Evolutionary conservation across 92 coral and sea anemone species (phyloP).

Genomic region (Paramuricea clavata): DNA sequence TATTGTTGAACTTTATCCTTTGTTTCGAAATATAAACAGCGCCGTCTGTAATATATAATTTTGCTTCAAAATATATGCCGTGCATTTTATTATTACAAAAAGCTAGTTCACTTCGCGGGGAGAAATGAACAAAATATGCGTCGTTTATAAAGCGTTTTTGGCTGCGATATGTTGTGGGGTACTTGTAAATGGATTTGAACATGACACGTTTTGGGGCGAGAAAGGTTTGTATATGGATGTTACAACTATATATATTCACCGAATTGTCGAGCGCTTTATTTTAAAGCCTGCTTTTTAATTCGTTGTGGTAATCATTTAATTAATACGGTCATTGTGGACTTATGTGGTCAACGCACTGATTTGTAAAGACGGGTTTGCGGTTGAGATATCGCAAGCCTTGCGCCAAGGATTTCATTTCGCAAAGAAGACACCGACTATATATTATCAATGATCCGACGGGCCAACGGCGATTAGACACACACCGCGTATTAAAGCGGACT

Average conservation of each 20-base stretch:
- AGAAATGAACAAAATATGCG: background rate
- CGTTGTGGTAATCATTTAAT: background rate
- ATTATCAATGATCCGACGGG: too few relatives aligned
- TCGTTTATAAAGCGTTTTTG: background rate
- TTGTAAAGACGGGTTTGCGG: too few relatives aligned
- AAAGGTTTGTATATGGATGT: constrained; percentile 19
- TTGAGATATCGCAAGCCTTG: too few relatives aligned
- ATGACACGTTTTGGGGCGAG: constrained; percentile 40
- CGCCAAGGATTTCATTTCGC: too few relatives aligned
- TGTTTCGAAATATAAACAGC: constrained; percentile 20
- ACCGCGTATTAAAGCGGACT: too few relatives aligned
- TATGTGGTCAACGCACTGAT: too few relatives aligned
- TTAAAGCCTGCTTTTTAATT: background rate
- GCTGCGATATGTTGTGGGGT: background rate
- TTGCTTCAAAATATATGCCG: background rate
- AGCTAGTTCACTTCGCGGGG: background rate
- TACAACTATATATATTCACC: background rate
- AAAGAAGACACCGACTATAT: too few relatives aligned
- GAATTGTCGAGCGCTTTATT: background rate
- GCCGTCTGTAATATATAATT: background rate
- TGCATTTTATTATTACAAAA: background rate
- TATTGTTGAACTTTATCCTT: constrained; percentile 27
- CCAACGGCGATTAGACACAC: too few relatives aligned
- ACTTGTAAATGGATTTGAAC: background rate
- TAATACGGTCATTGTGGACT: too few relatives aligned